phyloP scores from a whole-genome alignment of 1,140 invertebrate species.

The Lutraria rhynchaena region DNA sequence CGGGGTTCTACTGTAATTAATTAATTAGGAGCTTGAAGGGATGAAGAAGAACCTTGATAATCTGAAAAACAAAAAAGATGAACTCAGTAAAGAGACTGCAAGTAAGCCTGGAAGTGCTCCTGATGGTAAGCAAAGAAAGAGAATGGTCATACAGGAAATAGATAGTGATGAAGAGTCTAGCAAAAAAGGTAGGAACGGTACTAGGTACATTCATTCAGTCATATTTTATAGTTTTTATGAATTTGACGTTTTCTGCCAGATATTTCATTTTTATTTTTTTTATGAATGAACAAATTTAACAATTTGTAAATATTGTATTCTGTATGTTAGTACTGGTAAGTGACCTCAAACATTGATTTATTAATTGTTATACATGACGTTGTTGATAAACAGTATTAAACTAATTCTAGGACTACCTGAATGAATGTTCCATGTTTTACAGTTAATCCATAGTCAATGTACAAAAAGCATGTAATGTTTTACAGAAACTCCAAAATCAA shows the following conservation, averaged over 20 bases:
- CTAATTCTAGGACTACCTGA: neutral
- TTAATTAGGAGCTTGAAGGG: conserved; percentile 39
- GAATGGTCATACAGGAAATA: conserved; percentile 46
- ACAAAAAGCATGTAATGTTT: neutral
- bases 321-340: too few relatives aligned
- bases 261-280: too few relatives aligned
- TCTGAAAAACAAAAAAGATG: conserved; percentile 30
- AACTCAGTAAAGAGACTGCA: neutral
- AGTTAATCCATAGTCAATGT: neutral
- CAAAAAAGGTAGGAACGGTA: neutral
- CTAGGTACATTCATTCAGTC: too few relatives aligned
- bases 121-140: conserved; percentile 15
- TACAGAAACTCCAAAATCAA: conserved; percentile 5
- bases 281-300: too few relatives aligned
- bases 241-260: too few relatives aligned
- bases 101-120: neutral
- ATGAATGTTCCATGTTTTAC: neutral
- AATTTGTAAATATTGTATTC: too few relatives aligned
- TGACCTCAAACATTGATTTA: too few relatives aligned
- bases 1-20: too few relatives aligned
- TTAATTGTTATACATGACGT: too few relatives aligned
- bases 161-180: conserved; percentile 29
- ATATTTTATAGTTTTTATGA: too few relatives aligned
- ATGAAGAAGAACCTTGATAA: conserved; percentile 43
- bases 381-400: neutral